These are phyloP conservation scores for Ciona savignyi DNA, from an alignment of 23 tunicate genomes.

Conservation along the genomic window DNA sequence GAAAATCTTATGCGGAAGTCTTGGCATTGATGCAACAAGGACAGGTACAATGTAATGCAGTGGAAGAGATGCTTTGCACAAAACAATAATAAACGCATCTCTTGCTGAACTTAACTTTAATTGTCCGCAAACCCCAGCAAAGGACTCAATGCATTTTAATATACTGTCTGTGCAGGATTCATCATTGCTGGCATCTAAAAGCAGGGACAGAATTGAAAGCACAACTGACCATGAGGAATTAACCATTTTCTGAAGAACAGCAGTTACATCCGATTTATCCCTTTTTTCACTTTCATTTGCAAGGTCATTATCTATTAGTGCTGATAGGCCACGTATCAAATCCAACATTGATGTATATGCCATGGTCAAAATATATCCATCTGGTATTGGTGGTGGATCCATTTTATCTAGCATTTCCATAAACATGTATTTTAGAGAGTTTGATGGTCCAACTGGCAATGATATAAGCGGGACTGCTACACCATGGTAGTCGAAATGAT, in stretches of 20 bases:
- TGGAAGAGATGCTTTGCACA: conserved; percentile 84
- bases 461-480: conserved; percentile 38
- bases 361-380: conserved; percentile 78
- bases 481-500: conserved; percentile 58
- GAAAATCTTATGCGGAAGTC: conserved; percentile 49
- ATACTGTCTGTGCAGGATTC: conserved; percentile 62
- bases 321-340: conserved; percentile 53
- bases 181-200: conserved; percentile 70
- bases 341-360: conserved; percentile 73
- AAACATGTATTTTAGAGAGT: conserved; percentile 52
- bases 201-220: conserved; percentile 47
- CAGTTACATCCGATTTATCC: neutral
- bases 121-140: conserved; percentile 84
- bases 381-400: conserved; percentile 66
- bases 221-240: conserved; percentile 63
- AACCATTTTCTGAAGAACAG: conserved; percentile 41
- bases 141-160: conserved; percentile 66
- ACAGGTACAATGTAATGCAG: conserved; percentile 65
- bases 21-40: conserved; percentile 64
- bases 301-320: conserved; percentile 45
- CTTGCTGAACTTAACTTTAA: conserved; percentile 44
- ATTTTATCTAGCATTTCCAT: conserved; percentile 78
- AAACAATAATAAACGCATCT: conserved; percentile 76
- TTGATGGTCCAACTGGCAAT: conserved; percentile 40
- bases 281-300: conserved; percentile 8